These are phyloP conservation scores for Anagyrus pseudococci DNA, from an alignment of 2,888 invertebrate species.

Conservation along the genomic window DNA sequence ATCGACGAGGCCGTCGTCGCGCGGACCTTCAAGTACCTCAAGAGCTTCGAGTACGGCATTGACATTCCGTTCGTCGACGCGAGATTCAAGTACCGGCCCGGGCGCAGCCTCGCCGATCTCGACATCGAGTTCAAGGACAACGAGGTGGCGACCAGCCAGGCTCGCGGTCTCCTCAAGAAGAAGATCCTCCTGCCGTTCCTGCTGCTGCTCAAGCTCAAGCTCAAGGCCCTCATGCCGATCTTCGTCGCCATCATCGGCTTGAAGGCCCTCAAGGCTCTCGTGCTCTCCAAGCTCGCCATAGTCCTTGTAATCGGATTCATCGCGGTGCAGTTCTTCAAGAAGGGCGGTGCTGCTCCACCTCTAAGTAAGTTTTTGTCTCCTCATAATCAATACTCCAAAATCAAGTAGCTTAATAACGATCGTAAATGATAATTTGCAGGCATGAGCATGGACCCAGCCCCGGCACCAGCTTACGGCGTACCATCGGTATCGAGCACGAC, in stretches of 20 bases:
- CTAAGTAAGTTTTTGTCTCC: constrained; percentile 46
- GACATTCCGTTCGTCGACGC: constrained; percentile 68
- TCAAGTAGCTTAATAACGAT: neutral
- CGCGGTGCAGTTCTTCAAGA: constrained; percentile 78
- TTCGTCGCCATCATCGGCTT: constrained; percentile 79
- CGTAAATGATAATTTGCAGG: constrained; percentile 58
- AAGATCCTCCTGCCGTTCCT: constrained; percentile 81
- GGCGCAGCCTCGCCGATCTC: constrained; percentile 59
- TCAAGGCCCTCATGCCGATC: constrained; percentile 85
- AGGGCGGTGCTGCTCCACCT: constrained; percentile 69
- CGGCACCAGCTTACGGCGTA: constrained; percentile 72
- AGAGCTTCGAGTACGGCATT: constrained; percentile 77
- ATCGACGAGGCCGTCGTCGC: constrained; percentile 77
- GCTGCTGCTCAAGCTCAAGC: constrained; percentile 80
- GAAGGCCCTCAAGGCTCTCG: constrained; percentile 83
- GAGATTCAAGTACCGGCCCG: constrained; percentile 55
- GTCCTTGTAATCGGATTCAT: constrained; percentile 82
- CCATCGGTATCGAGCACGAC: constrained; percentile 68
- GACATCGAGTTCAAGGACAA: constrained; percentile 59
- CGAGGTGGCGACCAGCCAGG: constrained; percentile 59
- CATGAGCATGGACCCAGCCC: constrained; percentile 74
- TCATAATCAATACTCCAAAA: too few relatives aligned
- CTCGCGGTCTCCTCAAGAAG: constrained; percentile 80
- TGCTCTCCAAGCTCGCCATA: constrained; percentile 84
- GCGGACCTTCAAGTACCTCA: constrained; percentile 74